These are phyloP conservation scores for Heliothis virescens DNA, from an alignment of 1,140 invertebrate species.

Conservation along the genomic window DNA sequence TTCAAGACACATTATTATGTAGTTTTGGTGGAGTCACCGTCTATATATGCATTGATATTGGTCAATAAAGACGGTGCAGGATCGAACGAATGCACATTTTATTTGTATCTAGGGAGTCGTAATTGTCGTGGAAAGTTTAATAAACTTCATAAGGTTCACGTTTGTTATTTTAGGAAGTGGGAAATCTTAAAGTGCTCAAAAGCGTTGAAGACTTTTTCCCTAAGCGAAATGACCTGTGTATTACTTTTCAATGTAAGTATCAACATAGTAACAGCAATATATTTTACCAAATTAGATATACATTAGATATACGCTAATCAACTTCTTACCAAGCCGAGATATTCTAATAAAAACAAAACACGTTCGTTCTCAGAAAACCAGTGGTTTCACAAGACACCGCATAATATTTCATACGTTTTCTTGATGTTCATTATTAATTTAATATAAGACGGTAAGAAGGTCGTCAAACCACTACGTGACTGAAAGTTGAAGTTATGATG, in stretches of 20 bases:
- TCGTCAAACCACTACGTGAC: constrained; percentile 21
- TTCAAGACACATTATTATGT: constrained; percentile 8
- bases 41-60: constrained; percentile 20
- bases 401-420: neutral
- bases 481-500: neutral
- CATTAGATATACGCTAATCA: too few relatives aligned
- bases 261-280: too few relatives aligned
- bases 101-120: too few relatives aligned
- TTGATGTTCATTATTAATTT: neutral
- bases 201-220: too few relatives aligned
- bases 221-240: too few relatives aligned
- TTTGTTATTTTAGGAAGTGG: too few relatives aligned
- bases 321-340: too few relatives aligned
- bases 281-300: too few relatives aligned
- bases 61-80: neutral
- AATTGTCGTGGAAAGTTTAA: too few relatives aligned
- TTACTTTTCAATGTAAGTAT: too few relatives aligned
- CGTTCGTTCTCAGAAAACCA: constrained; percentile 10
- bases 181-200: too few relatives aligned
- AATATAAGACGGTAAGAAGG: neutral
- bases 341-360: neutral
- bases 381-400: neutral
- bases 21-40: neutral
- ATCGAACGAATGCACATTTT: neutral
- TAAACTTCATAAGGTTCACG: too few relatives aligned